These are phyloP conservation scores for Himalopsyche tibetana DNA, from an alignment of 2,888 invertebrate genomes.

Conservation along the genomic window DNA sequence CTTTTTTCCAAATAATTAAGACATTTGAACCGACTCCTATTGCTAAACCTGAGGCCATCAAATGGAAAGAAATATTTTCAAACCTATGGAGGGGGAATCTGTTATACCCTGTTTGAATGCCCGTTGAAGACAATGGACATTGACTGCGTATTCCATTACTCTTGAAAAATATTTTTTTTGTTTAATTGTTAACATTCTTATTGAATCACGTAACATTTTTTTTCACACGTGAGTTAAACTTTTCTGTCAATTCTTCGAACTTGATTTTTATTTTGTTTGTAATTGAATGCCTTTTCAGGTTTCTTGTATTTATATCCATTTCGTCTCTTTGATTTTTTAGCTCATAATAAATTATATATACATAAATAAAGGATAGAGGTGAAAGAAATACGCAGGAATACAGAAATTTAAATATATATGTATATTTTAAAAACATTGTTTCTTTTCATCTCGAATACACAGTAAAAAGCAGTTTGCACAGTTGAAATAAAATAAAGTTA, in stretches of 20 bases:
- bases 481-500: background rate
- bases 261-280: too few relatives aligned
- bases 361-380: background rate
- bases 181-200: too few relatives aligned
- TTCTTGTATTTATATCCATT: too few relatives aligned
- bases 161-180: too few relatives aligned
- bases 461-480: background rate
- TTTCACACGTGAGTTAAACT: too few relatives aligned
- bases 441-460: background rate
- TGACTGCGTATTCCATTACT: too few relatives aligned
- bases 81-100: slow-evolving; percentile 67
- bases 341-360: background rate
- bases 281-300: too few relatives aligned
- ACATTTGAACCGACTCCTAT: slow-evolving; percentile 70
- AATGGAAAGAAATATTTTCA: slow-evolving; percentile 65
- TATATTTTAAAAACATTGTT: slow-evolving; percentile 21
- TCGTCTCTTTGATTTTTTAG: too few relatives aligned
- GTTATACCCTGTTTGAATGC: slow-evolving; percentile 67
- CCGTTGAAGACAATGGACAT: background rate
- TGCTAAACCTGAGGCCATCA: slow-evolving; percentile 52
- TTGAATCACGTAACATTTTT: too few relatives aligned
- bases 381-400: background rate
- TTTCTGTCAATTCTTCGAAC: too few relatives aligned
- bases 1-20: slow-evolving; percentile 71
- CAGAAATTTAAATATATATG: slow-evolving; percentile 36